Conservation (phyloP, 37 sponge, comb jelly and placozoan species). For the Tethya wilhelma region DNA sequence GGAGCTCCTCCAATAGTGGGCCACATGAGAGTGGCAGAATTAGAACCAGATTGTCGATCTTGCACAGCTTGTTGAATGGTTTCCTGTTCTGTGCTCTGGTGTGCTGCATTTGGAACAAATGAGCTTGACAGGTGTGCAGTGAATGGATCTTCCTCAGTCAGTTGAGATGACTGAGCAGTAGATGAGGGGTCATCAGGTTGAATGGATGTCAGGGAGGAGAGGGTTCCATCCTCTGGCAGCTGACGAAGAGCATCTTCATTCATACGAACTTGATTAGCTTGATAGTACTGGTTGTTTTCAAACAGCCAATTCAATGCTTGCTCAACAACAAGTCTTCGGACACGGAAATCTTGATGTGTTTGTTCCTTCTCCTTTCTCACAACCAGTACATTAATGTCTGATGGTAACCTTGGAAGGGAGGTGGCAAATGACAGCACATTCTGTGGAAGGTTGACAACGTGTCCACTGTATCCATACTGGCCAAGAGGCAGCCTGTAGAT, state of each 20-base stretch:
- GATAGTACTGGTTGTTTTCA: slow-evolving; percentile 39
- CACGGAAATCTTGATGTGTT: slow-evolving; percentile 44
- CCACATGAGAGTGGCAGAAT: slow-evolving; percentile 19
- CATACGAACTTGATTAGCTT: not conserved
- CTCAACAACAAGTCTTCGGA: slow-evolving; percentile 30
- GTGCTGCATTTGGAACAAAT: slow-evolving; percentile 33
- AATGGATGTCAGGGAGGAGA: slow-evolving; percentile 5
- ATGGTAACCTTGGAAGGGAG: slow-evolving; percentile 23
- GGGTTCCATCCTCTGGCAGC: slow-evolving; percentile 50
- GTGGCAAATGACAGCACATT: slow-evolving; percentile 39
- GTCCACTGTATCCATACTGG: slow-evolving; percentile 49
- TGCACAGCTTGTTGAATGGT: slow-evolving; percentile 6
- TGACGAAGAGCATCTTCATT: slow-evolving; percentile 1
- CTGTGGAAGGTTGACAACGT: slow-evolving; percentile 38
- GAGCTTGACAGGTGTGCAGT: slow-evolving; percentile 3
- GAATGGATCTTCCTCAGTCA: too few species aligned
- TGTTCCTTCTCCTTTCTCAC: slow-evolving; percentile 23
- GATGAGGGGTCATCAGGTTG: too few species aligned
- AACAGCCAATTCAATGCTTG: slow-evolving; percentile 43
- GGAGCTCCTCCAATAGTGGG: slow-evolving; percentile 26
- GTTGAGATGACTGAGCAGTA: too few species aligned
- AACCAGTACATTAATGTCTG: slow-evolving; percentile 22
- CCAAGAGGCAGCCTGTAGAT: slow-evolving; percentile 27
- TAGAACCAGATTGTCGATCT: not conserved
- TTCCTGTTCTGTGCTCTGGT: too few species aligned